These are phyloP conservation scores for Globicephala melas DNA, from an alignment of 2,113 vertebrate genomes.

Conservation along the genomic window DNA sequence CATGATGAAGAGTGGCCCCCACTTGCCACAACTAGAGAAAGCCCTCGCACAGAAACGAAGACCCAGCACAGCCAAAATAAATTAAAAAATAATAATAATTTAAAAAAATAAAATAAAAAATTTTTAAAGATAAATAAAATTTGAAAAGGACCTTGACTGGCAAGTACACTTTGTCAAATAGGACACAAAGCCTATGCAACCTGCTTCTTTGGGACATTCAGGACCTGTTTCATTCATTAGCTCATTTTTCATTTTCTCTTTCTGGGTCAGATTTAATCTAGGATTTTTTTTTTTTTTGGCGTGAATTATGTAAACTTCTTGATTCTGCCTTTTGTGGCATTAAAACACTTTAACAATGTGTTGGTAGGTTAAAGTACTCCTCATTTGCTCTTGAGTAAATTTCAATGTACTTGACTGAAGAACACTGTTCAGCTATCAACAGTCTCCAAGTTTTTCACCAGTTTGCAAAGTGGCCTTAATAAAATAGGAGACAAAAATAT, in stretches of 20 bases:
- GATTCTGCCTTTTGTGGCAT: not conserved
- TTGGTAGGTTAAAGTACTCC: not conserved
- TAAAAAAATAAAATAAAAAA: too few species aligned
- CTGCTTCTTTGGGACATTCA: conserved; percentile 21
- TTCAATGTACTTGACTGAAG: not conserved
- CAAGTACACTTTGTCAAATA: conserved; percentile 19
- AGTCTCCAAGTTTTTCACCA: not conserved
- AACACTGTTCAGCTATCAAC: not conserved
- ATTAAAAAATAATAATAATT: too few species aligned
- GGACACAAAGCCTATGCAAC: not conserved
- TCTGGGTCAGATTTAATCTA: conserved; percentile 70
- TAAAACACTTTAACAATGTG: not conserved
- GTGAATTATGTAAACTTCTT: conserved; percentile 48
- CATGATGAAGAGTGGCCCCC: too few species aligned
- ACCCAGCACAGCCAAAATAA: too few species aligned
- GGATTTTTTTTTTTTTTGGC: not conserved
- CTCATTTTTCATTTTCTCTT: conserved; percentile 73
- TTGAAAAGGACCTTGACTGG: conserved; percentile 39
- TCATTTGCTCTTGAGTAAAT: not conserved
- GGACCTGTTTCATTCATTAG: conserved; percentile 56
- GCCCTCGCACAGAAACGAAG: too few species aligned
- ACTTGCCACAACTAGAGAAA: too few species aligned
- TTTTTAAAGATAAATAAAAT: not conserved
- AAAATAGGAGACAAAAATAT: not conserved
- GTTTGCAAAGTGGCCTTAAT: not conserved